Evolutionary conservation across 2,888 invertebrate genomes (phyloP), one percentile per base, ranked within the genome.

Genomic region (Ichneumoninae sp.): DNA sequence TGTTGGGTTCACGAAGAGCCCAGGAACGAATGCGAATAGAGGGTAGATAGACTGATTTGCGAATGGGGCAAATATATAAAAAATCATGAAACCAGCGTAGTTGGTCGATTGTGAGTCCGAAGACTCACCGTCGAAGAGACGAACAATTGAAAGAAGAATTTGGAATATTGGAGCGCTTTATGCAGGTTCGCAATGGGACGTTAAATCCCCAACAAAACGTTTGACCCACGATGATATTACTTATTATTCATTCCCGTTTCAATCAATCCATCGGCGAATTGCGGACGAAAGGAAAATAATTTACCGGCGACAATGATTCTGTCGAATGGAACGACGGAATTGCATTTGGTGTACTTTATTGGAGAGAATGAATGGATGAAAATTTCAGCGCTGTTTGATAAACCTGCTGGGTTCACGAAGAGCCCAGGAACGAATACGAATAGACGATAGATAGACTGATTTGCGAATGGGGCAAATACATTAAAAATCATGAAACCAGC

Each of bases 281-380:
- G 66, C 40, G 22, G 36, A 19, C 26, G 65, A 75, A 65, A 65
- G 50, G 50, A 4, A 50, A 33, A 65, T 16, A 63, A 19, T 52
- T 26, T 66, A 66, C 52, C 52, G 7, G 26, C 60, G 47, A 75
- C 70, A 16, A 66, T 74, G 69, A 44, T 74, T 57, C 57, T 74
- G 69, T 63, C 75, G 60, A 78, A 50, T 60, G 13, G 13, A 8
- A 44, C 60, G 73, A 60, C 7, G 30, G 10, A 75, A 65, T 50
- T 50, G 65, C 65, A 19, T 36, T 36, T 60, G 26, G 16, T 60
- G 60, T 16, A 30, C 30, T n/a, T 60, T 16, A 16, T 60, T 26
- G 54, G 22, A 57, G 8, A 26, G 6, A 60, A 16, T 26, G 60
- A 60, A 60, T 63, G 60, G 16, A 30, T 16, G 6, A 1, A 63